A percentile compares a stretch with the other conserved stretches of the same genome.
phyloP scores from a whole-genome alignment of 2,797 vertebrate genomes.

The Phrynocephalus guinanensis region DNA sequence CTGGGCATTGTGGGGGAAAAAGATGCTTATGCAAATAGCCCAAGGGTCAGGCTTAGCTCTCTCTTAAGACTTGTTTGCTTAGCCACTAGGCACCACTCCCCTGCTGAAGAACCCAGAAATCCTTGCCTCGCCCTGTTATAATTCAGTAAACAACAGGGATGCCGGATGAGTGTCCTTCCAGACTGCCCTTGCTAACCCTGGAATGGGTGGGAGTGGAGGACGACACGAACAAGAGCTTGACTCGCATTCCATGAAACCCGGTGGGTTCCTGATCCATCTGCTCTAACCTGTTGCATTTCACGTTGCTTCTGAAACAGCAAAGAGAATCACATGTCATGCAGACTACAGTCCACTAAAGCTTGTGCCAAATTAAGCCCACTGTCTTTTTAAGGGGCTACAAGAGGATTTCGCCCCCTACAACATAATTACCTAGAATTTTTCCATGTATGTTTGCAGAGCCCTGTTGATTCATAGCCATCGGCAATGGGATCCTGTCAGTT shows the following conservation, averaged over 20 bases:
- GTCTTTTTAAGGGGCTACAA: too few species aligned
- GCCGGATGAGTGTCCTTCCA: neutral
- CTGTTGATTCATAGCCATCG: neutral
- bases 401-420: too few species aligned
- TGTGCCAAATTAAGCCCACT: too few species aligned
- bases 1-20: constrained; percentile 28
- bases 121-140: neutral
- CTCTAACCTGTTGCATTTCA: neutral
- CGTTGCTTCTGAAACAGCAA: neutral
- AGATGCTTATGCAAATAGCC: constrained; percentile 37
- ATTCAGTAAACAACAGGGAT: neutral
- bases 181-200: neutral
- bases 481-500: too few species aligned
- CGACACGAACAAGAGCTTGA: neutral
- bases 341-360: too few species aligned
- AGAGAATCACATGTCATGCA: neutral
- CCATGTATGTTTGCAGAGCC: neutral
- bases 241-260: neutral
- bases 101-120: neutral
- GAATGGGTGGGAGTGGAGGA: too few species aligned
- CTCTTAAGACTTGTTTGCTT: constrained; percentile 19
- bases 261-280: neutral
- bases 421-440: too few species aligned
- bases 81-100: constrained; percentile 35
- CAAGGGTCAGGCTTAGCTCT: constrained; percentile 26